These are phyloP conservation scores for Aquatica leii DNA, from an alignment of 2,888 invertebrate genomes.

Conservation along the genomic window DNA sequence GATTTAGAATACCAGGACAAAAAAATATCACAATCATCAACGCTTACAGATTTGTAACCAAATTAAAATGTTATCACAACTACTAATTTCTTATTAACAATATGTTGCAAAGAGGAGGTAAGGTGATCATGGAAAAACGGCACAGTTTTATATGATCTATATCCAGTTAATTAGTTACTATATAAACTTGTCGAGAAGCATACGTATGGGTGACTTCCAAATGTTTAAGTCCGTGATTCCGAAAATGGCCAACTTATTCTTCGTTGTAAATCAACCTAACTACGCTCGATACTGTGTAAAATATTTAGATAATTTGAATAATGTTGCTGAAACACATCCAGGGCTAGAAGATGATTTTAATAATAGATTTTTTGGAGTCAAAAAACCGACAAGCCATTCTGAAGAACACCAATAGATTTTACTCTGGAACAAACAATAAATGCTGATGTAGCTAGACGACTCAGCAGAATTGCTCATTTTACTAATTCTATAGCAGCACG, in stretches of 20 bases:
- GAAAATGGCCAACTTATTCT: slow-evolving; percentile 9
- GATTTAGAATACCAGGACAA: too few species aligned
- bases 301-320: slow-evolving; percentile 3
- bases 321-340: slow-evolving; percentile 6
- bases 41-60: not conserved
- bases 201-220: slow-evolving; percentile 5
- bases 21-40: not conserved
- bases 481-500: slow-evolving; percentile 20
- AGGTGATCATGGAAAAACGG: slow-evolving; percentile 1
- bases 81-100: not conserved
- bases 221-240: slow-evolving; percentile 3
- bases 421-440: slow-evolving; percentile 17
- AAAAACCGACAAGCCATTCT: slow-evolving; percentile 7
- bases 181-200: not conserved
- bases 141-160: slow-evolving; percentile 42
- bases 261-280: slow-evolving; percentile 8
- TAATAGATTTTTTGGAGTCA: not conserved
- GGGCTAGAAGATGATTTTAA: not conserved
- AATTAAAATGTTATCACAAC: too few species aligned
- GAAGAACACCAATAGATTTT: slow-evolving; percentile 3
- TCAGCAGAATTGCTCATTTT: not conserved
- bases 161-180: slow-evolving; percentile 22
- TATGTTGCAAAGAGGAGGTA: not conserved
- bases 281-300: slow-evolving; percentile 3
- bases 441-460: slow-evolving; percentile 8